phyloP scores from a whole-genome alignment of 2,797 vertebrate genomes.

The Acestrorhynchus altus region DNA sequence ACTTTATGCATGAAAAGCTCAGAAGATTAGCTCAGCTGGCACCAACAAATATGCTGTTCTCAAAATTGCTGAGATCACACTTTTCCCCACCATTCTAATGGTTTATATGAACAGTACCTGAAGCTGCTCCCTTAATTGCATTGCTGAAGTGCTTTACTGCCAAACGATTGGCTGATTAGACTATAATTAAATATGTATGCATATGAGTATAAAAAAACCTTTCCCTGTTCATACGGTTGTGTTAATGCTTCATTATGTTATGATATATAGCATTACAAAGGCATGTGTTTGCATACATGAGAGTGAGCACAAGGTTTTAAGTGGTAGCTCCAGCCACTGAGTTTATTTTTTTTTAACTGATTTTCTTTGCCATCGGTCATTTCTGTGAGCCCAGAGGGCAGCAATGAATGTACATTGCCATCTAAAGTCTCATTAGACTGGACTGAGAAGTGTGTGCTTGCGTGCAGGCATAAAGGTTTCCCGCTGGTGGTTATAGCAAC shows the following conservation, averaged over 20 bases:
- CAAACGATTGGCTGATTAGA: no score
- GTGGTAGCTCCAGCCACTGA: conserved; percentile 20
- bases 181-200: no score
- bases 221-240: conserved; percentile 23
- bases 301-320: conserved; percentile 15
- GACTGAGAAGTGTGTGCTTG: conserved; percentile 15
- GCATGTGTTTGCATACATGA: conserved; percentile 31
- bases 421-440: conserved; percentile 48
- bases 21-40: no score
- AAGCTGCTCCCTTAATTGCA: no score
- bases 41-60: no score
- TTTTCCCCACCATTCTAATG: no score
- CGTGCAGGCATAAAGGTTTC: conserved; percentile 29
- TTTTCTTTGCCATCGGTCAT: conserved; percentile 24
- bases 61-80: no score
- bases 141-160: no score
- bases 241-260: conserved; percentile 17
- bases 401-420: conserved; percentile 20
- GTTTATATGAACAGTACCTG: no score
- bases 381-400: conserved; percentile 23
- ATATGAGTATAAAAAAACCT: no score
- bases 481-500: conserved; percentile 43
- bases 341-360: neutral
- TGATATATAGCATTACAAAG: conserved; percentile 45
- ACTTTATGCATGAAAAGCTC: no score